A percentile compares a stretch with the other conserved stretches of the same genome.
phyloP scores from a whole-genome alignment of 2,888 invertebrate species.

The Brachylomia viminalis region DNA sequence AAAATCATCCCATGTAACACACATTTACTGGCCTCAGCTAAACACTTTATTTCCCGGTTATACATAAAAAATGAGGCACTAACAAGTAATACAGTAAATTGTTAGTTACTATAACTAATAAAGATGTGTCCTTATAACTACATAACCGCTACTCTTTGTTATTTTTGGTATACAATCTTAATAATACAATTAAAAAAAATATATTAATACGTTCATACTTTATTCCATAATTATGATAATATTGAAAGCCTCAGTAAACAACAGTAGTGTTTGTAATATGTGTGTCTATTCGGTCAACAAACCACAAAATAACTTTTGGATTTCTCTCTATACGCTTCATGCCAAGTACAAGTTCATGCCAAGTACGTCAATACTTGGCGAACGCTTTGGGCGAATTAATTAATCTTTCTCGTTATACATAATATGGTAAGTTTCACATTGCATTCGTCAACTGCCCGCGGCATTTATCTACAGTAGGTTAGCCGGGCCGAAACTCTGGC shows the following conservation, averaged over 20 bases:
- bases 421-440: neutral
- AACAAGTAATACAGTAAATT: constrained; percentile 28
- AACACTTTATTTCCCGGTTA: constrained; percentile 14
- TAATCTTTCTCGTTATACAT: neutral
- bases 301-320: neutral
- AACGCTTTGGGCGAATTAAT: neutral
- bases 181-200: constrained; percentile 40
- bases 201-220: constrained; percentile 48
- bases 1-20: constrained; percentile 32
- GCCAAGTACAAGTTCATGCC: neutral
- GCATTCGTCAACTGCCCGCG: neutral
- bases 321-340: neutral
- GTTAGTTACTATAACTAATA: constrained; percentile 57
- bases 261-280: constrained; percentile 10
- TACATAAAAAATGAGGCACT: constrained; percentile 14
- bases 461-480: neutral
- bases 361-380: neutral
- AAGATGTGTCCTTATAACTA: constrained; percentile 64
- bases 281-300: neutral
- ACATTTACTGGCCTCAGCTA: constrained; percentile 48
- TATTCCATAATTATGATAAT: constrained; percentile 20
- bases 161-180: constrained; percentile 79
- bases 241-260: constrained; percentile 28
- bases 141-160: constrained; percentile 73
- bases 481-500: neutral